Evolutionary conservation across 1,140 invertebrate species (phyloP).

Genomic region (Plutomurus gul): DNA sequence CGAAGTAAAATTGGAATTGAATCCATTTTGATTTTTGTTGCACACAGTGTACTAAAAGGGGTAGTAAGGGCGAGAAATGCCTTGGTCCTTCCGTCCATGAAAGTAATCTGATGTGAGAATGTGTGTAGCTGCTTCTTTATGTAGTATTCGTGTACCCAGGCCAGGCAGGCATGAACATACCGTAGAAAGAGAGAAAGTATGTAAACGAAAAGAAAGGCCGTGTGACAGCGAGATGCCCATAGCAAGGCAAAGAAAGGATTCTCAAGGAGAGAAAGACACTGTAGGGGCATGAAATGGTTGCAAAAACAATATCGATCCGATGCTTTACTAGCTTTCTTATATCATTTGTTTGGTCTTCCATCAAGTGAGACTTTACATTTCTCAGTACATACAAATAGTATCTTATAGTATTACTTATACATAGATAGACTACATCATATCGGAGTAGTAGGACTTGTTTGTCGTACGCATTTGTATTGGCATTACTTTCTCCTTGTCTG

Average conservation of each 20-base stretch:
- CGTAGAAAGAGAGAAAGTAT: not conserved
- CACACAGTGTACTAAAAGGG: no score
- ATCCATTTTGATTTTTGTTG: no score
- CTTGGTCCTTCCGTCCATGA: no score
- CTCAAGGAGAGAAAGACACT: not conserved
- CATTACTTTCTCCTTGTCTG: not conserved
- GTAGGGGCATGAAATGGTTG: conserved; percentile 14
- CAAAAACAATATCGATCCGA: conserved; percentile 39
- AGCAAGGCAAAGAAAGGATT: conserved; percentile 1
- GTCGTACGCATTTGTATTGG: not conserved
- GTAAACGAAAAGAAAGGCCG: not conserved
- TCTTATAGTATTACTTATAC: conserved; percentile 16
- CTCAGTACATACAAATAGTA: conserved; percentile 10
- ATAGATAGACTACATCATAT: not conserved
- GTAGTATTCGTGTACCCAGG: not conserved
- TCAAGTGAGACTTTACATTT: conserved; percentile 34
- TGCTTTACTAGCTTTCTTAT: conserved; percentile 29
- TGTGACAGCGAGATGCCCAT: conserved; percentile 8
- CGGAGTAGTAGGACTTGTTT: not conserved
- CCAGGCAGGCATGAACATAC: not conserved
- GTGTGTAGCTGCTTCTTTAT: no score
- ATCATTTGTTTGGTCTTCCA: conserved; percentile 30
- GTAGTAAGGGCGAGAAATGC: no score
- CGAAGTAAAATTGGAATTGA: no score
- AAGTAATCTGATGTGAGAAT: not conserved